Conservation (phyloP, 2,113 vertebrate species). For the Corvus cornix region DNA sequence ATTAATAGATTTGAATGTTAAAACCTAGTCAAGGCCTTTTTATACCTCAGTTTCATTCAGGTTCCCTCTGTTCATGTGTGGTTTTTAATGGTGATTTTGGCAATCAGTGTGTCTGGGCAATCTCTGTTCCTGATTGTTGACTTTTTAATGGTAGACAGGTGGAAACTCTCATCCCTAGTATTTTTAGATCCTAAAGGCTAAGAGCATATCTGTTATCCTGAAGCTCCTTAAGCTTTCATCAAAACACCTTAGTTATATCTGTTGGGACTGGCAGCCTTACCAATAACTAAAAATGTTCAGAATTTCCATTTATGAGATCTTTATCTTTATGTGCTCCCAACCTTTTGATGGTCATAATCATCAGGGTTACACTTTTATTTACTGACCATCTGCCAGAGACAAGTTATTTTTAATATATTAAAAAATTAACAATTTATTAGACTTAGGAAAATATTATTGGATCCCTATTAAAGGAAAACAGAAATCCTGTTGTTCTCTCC, state of each 20-base stretch:
- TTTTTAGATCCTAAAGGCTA: slow-evolving; percentile 29
- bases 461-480: background rate
- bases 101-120: background rate
- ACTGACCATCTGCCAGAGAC: background rate
- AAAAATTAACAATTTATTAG: background rate
- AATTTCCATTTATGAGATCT: background rate
- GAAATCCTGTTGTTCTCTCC: background rate
- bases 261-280: background rate
- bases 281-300: background rate
- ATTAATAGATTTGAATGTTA: slow-evolving; percentile 1
- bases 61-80: background rate
- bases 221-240: background rate
- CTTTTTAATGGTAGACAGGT: background rate
- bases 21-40: slow-evolving; percentile 19
- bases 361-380: background rate
- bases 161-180: background rate
- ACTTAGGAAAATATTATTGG: background rate
- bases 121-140: background rate
- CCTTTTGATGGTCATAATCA: background rate
- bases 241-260: background rate
- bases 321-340: background rate
- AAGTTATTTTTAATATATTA: background rate
- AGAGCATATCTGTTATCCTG: background rate
- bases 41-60: slow-evolving; percentile 17
- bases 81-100: slow-evolving; percentile 2